A percentile compares a stretch with the other conserved stretches of the same genome.
These are phyloP conservation scores for Cavia porcellus DNA, from an alignment of 2,113 vertebrate genomes.

Conservation along the genomic window DNA sequence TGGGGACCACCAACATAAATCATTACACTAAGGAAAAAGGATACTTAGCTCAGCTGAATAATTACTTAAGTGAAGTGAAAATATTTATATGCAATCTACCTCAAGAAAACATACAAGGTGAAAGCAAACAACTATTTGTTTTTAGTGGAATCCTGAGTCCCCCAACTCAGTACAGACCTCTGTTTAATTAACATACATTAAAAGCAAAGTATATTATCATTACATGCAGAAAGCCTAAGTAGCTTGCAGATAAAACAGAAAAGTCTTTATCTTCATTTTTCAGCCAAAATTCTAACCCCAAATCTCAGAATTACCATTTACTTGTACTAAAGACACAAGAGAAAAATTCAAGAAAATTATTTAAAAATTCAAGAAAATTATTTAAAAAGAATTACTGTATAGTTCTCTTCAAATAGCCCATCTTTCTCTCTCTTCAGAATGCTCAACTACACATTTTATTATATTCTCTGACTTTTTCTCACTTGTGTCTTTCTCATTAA, in stretches of 20 bases:
- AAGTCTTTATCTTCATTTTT: neutral
- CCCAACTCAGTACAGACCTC: neutral
- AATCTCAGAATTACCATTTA: neutral
- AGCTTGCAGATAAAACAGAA: neutral
- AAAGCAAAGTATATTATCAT: neutral
- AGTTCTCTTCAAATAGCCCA: neutral
- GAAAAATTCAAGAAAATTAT: neutral
- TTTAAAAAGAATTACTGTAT: neutral
- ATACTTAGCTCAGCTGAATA: neutral
- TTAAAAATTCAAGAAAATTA: neutral
- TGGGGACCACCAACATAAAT: too few species aligned
- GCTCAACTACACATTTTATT: neutral
- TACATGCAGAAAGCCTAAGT: neutral
- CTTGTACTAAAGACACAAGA: neutral
- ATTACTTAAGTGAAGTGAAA: slow-evolving; percentile 24
- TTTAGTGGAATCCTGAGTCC: neutral
- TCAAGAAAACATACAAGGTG: neutral
- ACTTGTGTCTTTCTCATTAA: neutral
- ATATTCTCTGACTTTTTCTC: neutral
- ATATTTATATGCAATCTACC: neutral
- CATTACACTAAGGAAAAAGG: neutral
- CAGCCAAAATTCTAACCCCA: neutral
- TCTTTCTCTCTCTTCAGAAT: neutral
- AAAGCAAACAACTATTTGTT: neutral
- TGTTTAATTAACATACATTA: neutral